Evolutionary conservation across 2,113 vertebrate species (phyloP).

Genomic region (Hymenochirus boettgeri): DNA sequence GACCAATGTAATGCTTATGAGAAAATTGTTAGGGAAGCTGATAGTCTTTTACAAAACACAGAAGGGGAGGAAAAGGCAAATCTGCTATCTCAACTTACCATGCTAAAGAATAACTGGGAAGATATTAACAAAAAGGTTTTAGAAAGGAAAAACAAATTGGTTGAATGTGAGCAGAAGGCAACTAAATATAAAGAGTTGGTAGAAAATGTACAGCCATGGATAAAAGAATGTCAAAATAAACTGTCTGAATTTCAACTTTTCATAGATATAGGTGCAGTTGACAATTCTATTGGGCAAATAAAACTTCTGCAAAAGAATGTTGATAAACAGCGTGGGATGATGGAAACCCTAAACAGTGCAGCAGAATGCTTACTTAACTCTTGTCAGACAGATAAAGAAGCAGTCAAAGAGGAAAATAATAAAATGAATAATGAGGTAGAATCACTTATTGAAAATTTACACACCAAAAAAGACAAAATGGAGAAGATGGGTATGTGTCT

Average conservation of each 20-base stretch:
- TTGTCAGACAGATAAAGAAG: conserved; percentile 74
- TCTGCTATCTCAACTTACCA: conserved; percentile 77
- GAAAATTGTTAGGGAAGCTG: conserved; percentile 78
- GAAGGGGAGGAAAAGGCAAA: conserved; percentile 80
- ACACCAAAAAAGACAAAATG: conserved; percentile 73
- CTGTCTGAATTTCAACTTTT: conserved; percentile 63
- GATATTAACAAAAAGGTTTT: conserved; percentile 72
- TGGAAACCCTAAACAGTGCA: conserved; percentile 76
- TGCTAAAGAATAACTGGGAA: conserved; percentile 79
- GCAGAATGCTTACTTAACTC: conserved; percentile 76
- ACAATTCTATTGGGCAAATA: conserved; percentile 71
- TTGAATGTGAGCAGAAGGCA: conserved; percentile 74
- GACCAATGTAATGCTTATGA: conserved; percentile 70
- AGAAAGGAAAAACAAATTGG: conserved; percentile 71
- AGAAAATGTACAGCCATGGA: conserved; percentile 76
- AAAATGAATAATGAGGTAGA: conserved; percentile 71
- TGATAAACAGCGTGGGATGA: conserved; percentile 81
- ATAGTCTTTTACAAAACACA: conserved; percentile 80
- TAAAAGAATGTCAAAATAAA: conserved; percentile 74
- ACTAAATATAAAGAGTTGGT: conserved; percentile 75
- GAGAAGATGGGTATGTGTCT: conserved; percentile 79
- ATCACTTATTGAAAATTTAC: conserved; percentile 70
- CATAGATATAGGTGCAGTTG: conserved; percentile 66
- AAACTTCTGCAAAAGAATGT: conserved; percentile 85
- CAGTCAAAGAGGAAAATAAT: conserved; percentile 68